A percentile compares a stretch with the other conserved stretches of the same genome.
Conservation (phyloP, 1,140 invertebrate species). For the Ceratina japonica region DNA sequence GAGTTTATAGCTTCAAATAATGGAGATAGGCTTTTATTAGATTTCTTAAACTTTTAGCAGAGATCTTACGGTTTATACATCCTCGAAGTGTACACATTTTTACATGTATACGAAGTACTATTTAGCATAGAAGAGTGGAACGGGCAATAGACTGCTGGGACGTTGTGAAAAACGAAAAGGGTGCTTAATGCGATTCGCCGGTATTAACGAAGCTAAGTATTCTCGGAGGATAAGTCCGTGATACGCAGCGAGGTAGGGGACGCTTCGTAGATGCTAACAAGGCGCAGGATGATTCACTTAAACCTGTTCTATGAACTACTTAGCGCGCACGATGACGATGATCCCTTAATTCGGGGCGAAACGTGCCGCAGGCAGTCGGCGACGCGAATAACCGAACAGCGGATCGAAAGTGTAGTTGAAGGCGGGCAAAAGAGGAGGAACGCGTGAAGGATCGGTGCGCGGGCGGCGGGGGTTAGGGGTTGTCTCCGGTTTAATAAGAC, state of each 20-base stretch:
- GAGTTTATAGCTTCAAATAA: too few relatives aligned
- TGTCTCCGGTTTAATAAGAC: constrained; percentile 70
- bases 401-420: constrained; percentile 43
- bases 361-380: constrained; percentile 41
- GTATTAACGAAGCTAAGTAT: not conserved
- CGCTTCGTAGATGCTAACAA: not conserved
- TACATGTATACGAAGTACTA: too few relatives aligned
- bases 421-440: constrained; percentile 19
- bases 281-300: constrained; percentile 32
- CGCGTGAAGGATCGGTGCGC: constrained; percentile 2
- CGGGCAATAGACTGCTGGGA: too few relatives aligned
- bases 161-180: too few relatives aligned
- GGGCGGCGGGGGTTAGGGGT: constrained; percentile 24
- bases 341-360: constrained; percentile 53
- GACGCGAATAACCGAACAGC: constrained; percentile 48
- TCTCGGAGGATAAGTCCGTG: not conserved
- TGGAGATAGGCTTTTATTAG: too few relatives aligned
- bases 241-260: not conserved
- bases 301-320: constrained; percentile 46
- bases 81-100: too few relatives aligned
- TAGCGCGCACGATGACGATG: constrained; percentile 44
- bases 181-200: too few relatives aligned
- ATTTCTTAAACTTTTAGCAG: too few relatives aligned
- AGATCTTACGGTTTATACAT: too few relatives aligned
- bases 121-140: too few relatives aligned